Evolutionary conservation across 2,113 vertebrate species (phyloP).

Genomic region (Rhegmatorhina hoffmannsi): DNA sequence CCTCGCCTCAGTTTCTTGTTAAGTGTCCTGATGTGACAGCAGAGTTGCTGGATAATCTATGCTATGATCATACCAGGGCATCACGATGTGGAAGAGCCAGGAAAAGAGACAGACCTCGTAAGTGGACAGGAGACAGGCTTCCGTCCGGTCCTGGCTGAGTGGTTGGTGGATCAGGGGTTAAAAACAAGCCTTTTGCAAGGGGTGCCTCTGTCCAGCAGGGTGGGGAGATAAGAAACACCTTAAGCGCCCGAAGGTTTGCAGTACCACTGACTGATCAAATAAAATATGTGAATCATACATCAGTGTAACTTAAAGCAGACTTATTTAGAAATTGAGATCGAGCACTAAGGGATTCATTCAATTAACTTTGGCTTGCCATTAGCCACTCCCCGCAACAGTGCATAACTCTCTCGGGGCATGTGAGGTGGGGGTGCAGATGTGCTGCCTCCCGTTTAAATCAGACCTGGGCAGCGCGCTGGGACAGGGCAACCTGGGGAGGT

Average conservation of each 20-base stretch:
- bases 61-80: not conserved
- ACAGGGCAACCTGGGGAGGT: accelerated
- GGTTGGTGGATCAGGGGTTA: constrained; percentile 13
- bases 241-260: constrained; percentile 21
- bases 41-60: not conserved
- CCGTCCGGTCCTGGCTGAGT: not conserved
- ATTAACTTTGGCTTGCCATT: not conserved
- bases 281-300: constrained; percentile 58
- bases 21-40: not conserved
- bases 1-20: not conserved
- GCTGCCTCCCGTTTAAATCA: not conserved
- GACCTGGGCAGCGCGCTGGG: not conserved
- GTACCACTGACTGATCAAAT: constrained; percentile 21
- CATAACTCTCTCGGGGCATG: not conserved
- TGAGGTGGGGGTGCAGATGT: not conserved
- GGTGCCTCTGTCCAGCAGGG: not conserved
- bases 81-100: not conserved
- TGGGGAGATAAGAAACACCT: constrained; percentile 38
- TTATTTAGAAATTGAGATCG: constrained; percentile 34
- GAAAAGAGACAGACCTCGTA: not conserved
- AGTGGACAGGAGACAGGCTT: not conserved
- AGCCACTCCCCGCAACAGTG: not conserved
- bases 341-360: not conserved
- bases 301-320: constrained; percentile 58
- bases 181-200: not conserved